These are phyloP conservation scores for Volucella inanis DNA, from an alignment of 2,888 invertebrate species.

Conservation along the genomic window DNA sequence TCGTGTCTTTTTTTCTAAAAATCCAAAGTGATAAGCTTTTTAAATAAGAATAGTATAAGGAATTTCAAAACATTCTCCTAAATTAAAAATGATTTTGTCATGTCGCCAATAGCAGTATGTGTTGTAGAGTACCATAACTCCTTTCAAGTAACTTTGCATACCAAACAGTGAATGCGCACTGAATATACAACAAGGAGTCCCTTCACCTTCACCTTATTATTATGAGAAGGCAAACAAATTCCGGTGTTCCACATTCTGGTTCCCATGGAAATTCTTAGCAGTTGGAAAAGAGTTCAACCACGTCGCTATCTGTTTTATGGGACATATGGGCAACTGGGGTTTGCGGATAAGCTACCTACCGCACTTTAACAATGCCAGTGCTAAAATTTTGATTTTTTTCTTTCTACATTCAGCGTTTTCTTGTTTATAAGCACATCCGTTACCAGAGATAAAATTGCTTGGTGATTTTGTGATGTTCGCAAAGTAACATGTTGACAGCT, in stretches of 20 bases:
- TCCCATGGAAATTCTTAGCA: conserved; percentile 48
- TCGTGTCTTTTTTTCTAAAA: no score
- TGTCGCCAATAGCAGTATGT: no score
- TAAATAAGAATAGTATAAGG: no score
- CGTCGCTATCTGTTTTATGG: conserved; percentile 17
- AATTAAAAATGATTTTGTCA: no score
- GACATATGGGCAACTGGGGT: conserved; percentile 17
- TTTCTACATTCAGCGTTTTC: conserved; percentile 7
- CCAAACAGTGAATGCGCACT: conserved; percentile 45
- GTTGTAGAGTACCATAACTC: neutral
- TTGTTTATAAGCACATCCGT: conserved; percentile 38
- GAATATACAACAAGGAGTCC: conserved; percentile 50
- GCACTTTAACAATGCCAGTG: conserved; percentile 60
- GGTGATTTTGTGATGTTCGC: conserved; percentile 50
- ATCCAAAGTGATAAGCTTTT: no score
- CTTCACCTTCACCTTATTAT: conserved; percentile 59
- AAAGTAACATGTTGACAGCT: conserved; percentile 49
- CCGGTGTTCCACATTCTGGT: conserved; percentile 60
- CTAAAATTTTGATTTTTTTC: conserved; percentile 40
- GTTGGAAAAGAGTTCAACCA: conserved; percentile 46
- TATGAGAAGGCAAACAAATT: conserved; percentile 62
- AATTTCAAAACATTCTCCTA: no score
- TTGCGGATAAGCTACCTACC: conserved; percentile 57
- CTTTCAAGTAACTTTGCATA: conserved; percentile 60
- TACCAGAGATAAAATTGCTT: conserved; percentile 28